Evolutionary conservation across 2,888 invertebrate species (phyloP), one percentile per base, ranked within the genome.

Genomic region (Brassicogethes aeneus): DNA sequence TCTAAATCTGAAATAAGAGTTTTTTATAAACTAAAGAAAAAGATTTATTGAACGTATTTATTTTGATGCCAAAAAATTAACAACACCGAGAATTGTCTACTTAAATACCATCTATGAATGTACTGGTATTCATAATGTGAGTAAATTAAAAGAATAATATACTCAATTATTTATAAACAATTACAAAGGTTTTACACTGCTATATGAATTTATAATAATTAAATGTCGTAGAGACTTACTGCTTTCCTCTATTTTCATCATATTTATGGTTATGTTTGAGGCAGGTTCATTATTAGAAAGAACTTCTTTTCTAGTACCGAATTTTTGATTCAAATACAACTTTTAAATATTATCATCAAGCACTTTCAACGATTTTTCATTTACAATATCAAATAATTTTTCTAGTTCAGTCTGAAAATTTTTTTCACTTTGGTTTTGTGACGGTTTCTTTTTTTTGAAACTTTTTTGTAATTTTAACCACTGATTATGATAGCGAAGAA

Each of bases 1-100:
- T 23, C 23, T 23, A 23, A 23, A 23, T 23, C 23, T 23, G 23
- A 23, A 23, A 23, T 23, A 23, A 23, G 23, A 23, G 23, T 23
- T 23, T 23, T 23, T 23, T 23, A 23, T 23, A 23, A 23, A 23
- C 23, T 23, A 23, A 23, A 23, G 23, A 23, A 23, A 23, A 23
- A 23, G 23, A 23, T 23, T 23, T 23, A 23, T 23, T 23, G 23
- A 23, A 23, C 23, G 5, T 23, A 23, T 23, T 23, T 23, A 23
- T 23, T 7, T 23, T 23, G 23, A 23, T 23, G 23, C 5, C 23
- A 23, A 23, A 23, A 7, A 23, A 23, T 23, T 23, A 23, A 23
- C 5, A 7, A 23, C 23, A 10, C 23, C 10, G 23, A n/a, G n/a
- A n/a, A n/a, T n/a, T n/a, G n/a, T n/a, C n/a, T n/a, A n/a, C n/a